These are phyloP conservation scores for Acanthis flammea DNA, from an alignment of 2,797 vertebrate species.

Conservation along the genomic window DNA sequence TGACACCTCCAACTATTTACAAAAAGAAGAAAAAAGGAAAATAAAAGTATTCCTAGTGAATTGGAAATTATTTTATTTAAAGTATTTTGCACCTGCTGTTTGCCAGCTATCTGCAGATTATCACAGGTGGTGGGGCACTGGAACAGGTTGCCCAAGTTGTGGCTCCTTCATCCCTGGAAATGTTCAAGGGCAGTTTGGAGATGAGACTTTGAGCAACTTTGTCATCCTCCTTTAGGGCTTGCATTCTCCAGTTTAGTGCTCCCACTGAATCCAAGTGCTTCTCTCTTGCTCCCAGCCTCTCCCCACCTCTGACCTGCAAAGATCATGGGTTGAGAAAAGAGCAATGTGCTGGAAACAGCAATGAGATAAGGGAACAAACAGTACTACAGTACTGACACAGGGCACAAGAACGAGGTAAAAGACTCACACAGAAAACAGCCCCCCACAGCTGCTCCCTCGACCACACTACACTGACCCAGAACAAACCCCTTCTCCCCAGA, in stretches of 20 bases:
- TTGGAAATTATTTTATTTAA: neutral
- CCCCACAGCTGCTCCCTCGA: fast-evolving
- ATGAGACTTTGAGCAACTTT: neutral
- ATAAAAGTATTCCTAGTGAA: neutral
- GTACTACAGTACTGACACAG: neutral
- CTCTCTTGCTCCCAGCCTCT: neutral
- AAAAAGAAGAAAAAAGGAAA: neutral
- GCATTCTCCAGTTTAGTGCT: neutral
- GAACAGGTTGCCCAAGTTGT: neutral
- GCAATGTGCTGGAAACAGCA: neutral
- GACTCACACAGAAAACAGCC: neutral
- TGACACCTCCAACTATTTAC: neutral
- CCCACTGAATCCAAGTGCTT: neutral
- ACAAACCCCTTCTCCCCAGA: neutral
- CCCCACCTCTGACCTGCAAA: neutral
- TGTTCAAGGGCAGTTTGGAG: neutral
- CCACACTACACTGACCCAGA: neutral
- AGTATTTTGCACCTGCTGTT: neutral
- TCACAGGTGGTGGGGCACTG: neutral
- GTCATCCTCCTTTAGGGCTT: neutral
- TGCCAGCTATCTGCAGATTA: neutral
- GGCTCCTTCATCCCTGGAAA: neutral
- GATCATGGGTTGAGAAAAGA: neutral
- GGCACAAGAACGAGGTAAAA: neutral
- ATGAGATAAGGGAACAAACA: neutral